Base-by-base conservation (phyloP, 2,113 vertebrate genomes). In the Pseudorectes ferrugineus region DNA sequence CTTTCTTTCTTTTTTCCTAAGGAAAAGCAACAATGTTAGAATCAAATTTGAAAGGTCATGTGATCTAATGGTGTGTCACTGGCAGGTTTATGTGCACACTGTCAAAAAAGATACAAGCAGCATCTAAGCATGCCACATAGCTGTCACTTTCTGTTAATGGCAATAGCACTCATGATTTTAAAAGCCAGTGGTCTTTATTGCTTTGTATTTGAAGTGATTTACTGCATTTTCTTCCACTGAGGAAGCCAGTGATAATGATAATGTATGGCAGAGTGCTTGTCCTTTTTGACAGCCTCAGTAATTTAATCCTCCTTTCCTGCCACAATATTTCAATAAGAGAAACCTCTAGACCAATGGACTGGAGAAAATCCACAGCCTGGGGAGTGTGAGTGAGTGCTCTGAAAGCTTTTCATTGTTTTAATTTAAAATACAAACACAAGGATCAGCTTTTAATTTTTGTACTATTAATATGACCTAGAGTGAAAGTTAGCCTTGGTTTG, bases 101-200 rank as follows among this genome's bases (percentile, higher is more conserved):
- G 98, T 98, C 98, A 98, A 76, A 96, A 96, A 95, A 95, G 98
- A 98, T 97, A 95, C 95, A 66, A 88, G 95, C 96, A 96, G 97
- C 97, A 97, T 95, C 97, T 97, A 96, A 97, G 97, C 93, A 93
- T 93, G 97, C 95, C 93, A 96, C 96, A 72, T 70, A 84, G 82
- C 97, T 98, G 98, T 98, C 98, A 98, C 97, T 95, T 98, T 96
- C 97, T 98, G 97, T 98, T 98, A 98, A 98, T 97, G 97, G 98
- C 98, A 97, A 97, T 97, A 98, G 97, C 98, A 98, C 97, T 98
- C 98, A 98, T 72, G 97, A 98, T 97, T 93, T 97, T 97, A 96
- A 96, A 97, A 97, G 96, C 97, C 95, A 93, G 89, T 55, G 58
- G 97, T 97, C 97, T 98, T 98, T 96, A 98, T 92, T 97, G 97